Percentiles rank a stretch among this genome's conserved stretches.
phyloP scores from a whole-genome alignment of 2,797 vertebrate genomes.

The Lepilemur septentrionalis region DNA sequence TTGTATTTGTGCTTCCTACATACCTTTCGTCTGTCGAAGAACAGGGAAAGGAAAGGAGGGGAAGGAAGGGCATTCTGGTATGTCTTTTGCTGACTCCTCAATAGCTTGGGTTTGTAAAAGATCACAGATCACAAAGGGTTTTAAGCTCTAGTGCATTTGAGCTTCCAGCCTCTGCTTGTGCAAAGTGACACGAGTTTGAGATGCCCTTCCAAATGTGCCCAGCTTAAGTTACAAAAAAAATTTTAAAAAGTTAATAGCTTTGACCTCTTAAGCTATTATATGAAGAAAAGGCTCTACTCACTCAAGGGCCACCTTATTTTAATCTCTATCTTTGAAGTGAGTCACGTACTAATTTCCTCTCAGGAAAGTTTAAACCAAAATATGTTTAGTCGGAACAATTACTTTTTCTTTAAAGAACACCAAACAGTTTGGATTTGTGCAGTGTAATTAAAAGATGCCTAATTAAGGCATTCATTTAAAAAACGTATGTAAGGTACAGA shows the following conservation, averaged over 20 bases:
- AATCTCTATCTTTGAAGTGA: conserved; percentile 65
- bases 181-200: neutral
- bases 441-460: neutral
- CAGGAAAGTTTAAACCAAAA: conserved; percentile 55
- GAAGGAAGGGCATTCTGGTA: neutral
- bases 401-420: neutral
- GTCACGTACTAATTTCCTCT: conserved; percentile 73
- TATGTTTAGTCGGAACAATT: neutral
- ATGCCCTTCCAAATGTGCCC: conserved; percentile 9
- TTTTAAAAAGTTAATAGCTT: conserved; percentile 47
- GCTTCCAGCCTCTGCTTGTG: neutral
- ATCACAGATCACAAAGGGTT: neutral
- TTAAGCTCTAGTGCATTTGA: neutral
- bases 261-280: conserved; percentile 60
- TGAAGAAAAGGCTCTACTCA: conserved; percentile 31
- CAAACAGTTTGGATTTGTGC: neutral
- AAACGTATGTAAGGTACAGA: neutral
- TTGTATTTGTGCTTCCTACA: neutral
- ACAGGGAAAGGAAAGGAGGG: neutral
- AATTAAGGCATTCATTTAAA: neutral
- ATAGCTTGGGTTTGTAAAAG: neutral
- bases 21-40: neutral
- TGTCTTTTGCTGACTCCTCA: neutral
- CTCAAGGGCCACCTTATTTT: conserved; percentile 39
- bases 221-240: conserved; percentile 55